Percentiles rank a stretch among this genome's conserved stretches.
These are phyloP conservation scores for Chrysolina americana DNA, from an alignment of 2,888 invertebrate genomes.

Conservation along the genomic window DNA sequence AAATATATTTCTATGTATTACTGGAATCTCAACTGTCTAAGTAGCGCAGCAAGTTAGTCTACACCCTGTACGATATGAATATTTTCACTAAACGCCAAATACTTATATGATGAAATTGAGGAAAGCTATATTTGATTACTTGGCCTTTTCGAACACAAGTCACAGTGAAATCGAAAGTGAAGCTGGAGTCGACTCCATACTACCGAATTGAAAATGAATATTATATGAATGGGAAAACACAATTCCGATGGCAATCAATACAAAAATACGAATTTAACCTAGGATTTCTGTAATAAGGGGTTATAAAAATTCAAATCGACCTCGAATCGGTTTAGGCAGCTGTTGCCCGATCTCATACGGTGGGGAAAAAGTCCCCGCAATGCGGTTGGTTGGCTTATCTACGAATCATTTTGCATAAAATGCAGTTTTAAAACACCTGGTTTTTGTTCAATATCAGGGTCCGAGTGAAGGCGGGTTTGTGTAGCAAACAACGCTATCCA, in stretches of 20 bases:
- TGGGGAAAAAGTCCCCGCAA: conserved; percentile 53
- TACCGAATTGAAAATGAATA: neutral
- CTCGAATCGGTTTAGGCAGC: conserved; percentile 50
- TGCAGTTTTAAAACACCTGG: conserved; percentile 55
- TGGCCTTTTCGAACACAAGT: too few species aligned
- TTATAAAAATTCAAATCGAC: conserved; percentile 41
- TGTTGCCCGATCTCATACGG: conserved; percentile 51
- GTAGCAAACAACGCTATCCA: conserved; percentile 4
- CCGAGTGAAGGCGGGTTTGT: neutral
- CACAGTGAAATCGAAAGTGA: too few species aligned
- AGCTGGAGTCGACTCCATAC: too few species aligned
- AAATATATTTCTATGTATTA: too few species aligned
- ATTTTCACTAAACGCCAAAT: too few species aligned
- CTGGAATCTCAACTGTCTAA: too few species aligned
- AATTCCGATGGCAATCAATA: neutral
- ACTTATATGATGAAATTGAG: too few species aligned
- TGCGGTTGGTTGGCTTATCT: conserved; percentile 55
- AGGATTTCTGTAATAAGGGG: conserved; percentile 34
- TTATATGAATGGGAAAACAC: neutral
- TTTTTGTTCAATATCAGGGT: conserved; percentile 31
- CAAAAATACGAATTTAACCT: conserved; percentile 32
- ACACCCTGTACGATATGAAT: too few species aligned
- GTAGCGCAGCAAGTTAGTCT: too few species aligned
- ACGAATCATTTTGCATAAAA: conserved; percentile 56
- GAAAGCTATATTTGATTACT: too few species aligned